Base-by-base conservation (phyloP, 2,888 invertebrate species). In the Lagria hirta region DNA sequence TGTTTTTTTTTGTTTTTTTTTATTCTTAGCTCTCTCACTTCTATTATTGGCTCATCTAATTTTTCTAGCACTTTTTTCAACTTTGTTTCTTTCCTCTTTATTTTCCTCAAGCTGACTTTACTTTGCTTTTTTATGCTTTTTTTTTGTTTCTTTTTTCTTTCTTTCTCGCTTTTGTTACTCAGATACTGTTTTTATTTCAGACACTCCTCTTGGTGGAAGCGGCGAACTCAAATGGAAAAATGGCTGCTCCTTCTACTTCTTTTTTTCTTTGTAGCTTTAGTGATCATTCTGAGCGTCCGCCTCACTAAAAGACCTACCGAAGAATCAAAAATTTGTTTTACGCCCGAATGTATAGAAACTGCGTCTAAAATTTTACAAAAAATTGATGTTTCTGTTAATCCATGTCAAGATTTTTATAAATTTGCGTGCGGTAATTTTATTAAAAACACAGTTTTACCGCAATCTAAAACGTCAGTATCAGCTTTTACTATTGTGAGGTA, bases 341-440 rank as follows among this genome's bases (percentile, higher is more conserved):
- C n/a, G n/a, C n/a, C n/a, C n/a, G n/a, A n/a, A n/a, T n/a, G n/a
- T n/a, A n/a, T n/a, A n/a, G n/a, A n/a, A n/a, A n/a, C n/a, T n/a
- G n/a, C n/a, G n/a, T n/a, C n/a, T n/a, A n/a, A n/a, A n/a, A n/a
- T n/a, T n/a, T n/a, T n/a, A n/a, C n/a, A n/a, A n/a, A n/a, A n/a
- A n/a, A n/a, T 24, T 11, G 24, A 4, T 11, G n/a, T 4, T 4
- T 6, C 24, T 8, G 24, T 24, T 4, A 80, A 85, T 48, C 86
- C 86, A 0, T 86, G 86, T 60, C 83, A 86, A 51, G 83, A 87
- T 61, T 86, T 87, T 69, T 86, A 85, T 65, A 73, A 80, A 53
- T 86, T 83, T 61, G 78, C 85, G 1, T 86, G 86, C 57, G 86
- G 86, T 4, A 24, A 4, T 8, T 24, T 24, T 24, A n/a, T 24